Base-by-base conservation (phyloP, 1,140 invertebrate genomes). In the Drosophila mayri region DNA sequence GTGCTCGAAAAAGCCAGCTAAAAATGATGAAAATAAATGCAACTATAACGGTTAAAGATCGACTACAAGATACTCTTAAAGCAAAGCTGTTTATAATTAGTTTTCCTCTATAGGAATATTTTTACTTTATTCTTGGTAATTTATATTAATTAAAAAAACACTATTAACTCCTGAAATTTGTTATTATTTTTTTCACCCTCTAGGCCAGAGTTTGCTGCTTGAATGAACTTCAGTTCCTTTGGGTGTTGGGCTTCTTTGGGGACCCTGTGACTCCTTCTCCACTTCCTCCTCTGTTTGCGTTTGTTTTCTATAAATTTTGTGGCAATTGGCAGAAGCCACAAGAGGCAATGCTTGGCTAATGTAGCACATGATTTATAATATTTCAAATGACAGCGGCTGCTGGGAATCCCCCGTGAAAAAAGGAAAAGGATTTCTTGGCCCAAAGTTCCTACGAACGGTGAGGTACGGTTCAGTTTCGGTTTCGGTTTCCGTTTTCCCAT, bases 361-460 rank as follows among this genome's bases (percentile, higher is more conserved):
- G 85, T 90, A 90, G 85, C 85, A 88, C 85, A 88, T 90, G 85
- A 88, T 88, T 88, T 88, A 88, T 88, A 88, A 88, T 90, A 88
- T 90, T 88, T 84, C 65, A 60, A 84, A 84, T 88, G 84, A 88
- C 85, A 88, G 80, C 77, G 47, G 47, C 44, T 38, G n/a, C 40
- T 35, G 28, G 40, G 28, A 57, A 28, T 47, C 50, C 50, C 32
- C 32, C 41, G 44, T 46, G 25, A 4, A 22, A 59, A 66, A 80
- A 35, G 80, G 84, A 87, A 55, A 77, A 87, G 84, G 84, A 87
- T 83, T 88, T 77, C 64, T 81, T 72, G 41, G 50, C 52, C 62
- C 62, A 67, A 86, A 86, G 62, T 76, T 72, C 11, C 28, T 4
- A 3, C 11, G 49, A 20, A 35, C 32, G 50, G 30, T 47, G 16